Percentiles rank a stretch among this genome's conserved stretches.
phyloP scores from a whole-genome alignment of 1,140 invertebrate genomes.

The Listronotus bonariensis region DNA sequence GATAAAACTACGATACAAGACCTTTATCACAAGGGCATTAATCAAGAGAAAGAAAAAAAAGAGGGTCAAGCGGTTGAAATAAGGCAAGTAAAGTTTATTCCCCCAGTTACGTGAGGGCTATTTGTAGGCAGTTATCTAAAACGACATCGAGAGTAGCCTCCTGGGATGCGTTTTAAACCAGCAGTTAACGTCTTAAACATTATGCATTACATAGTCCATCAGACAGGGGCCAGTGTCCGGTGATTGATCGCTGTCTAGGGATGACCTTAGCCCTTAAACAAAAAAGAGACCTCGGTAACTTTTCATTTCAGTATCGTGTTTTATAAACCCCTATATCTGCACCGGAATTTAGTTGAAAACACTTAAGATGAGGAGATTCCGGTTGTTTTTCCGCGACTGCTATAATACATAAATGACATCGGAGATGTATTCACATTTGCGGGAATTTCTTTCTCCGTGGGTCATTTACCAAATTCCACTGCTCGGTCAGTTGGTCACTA shows the following conservation, averaged over 20 bases:
- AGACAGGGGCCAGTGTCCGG: conserved; percentile 47
- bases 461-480: conserved; percentile 45
- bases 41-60: conserved; percentile 29
- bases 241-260: conserved; percentile 53
- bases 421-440: conserved; percentile 54
- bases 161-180: conserved; percentile 53
- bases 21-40: conserved; percentile 28
- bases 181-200: conserved; percentile 57
- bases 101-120: conserved; percentile 35
- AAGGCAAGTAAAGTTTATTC: conserved; percentile 36
- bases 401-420: conserved; percentile 51
- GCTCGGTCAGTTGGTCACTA: conserved; percentile 53
- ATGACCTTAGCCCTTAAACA: conserved; percentile 47
- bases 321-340: conserved; percentile 45
- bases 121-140: conserved; percentile 46
- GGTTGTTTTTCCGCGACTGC: conserved; percentile 43
- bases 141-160: conserved; percentile 49
- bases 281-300: conserved; percentile 45
- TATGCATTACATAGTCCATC: conserved; percentile 55
- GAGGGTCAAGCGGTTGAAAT: conserved; percentile 34
- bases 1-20: conserved; percentile 6
- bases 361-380: conserved; percentile 40
- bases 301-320: conserved; percentile 49
- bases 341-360: conserved; percentile 36
- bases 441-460: conserved; percentile 49